Evolutionary conservation across 2,113 vertebrate species (phyloP).

Genomic region (Sinocyclocheilus maitianheensis): DNA sequence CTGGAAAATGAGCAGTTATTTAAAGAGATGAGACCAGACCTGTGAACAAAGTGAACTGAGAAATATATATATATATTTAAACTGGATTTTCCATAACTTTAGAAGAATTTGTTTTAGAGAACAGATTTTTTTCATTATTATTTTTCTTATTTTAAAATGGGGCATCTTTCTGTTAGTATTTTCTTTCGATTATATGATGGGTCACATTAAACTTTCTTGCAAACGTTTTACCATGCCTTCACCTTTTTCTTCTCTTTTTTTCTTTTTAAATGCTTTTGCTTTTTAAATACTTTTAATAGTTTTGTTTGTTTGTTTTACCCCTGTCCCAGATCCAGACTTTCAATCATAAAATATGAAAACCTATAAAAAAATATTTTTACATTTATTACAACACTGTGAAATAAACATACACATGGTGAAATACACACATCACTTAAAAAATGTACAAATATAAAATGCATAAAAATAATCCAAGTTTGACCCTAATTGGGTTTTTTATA

Average conservation of each 20-base stretch:
- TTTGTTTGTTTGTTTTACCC: background rate
- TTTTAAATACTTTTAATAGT: too few species aligned
- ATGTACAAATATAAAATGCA: too few species aligned
- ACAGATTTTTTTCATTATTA: too few species aligned
- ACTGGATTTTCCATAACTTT: background rate
- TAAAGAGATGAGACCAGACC: slow-evolving; percentile 40
- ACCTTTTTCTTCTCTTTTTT: too few species aligned
- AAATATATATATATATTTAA: background rate
- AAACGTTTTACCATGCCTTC: too few species aligned
- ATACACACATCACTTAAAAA: background rate
- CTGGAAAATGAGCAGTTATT: slow-evolving; percentile 44
- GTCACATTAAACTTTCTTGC: background rate
- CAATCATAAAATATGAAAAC: background rate
- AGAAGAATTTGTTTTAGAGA: background rate
- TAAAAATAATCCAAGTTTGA: too few species aligned
- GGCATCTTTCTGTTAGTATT: too few species aligned
- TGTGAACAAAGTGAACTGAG: background rate
- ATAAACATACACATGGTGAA: background rate
- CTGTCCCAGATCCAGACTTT: background rate
- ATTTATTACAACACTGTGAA: background rate
- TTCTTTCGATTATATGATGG: too few species aligned
- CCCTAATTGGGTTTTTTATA: too few species aligned
- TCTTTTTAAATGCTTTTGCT: too few species aligned
- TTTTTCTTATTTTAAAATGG: too few species aligned
- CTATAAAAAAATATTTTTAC: background rate